Percentiles rank a stretch among this genome's conserved stretches.
These are phyloP conservation scores for Scomber colias DNA, from an alignment of 2,113 vertebrate genomes.

Conservation along the genomic window DNA sequence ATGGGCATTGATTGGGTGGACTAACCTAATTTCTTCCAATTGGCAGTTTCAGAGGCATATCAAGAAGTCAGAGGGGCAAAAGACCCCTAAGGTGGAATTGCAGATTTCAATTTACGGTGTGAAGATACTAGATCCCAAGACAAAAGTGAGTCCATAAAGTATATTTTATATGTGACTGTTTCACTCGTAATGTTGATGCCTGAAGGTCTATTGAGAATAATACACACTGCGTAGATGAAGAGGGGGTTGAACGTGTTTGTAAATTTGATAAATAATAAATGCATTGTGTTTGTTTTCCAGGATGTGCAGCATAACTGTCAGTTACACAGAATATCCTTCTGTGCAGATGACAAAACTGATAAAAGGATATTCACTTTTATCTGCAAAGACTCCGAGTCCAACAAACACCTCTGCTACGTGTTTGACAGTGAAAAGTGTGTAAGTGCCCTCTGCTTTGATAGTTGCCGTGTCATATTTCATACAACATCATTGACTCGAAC, in stretches of 20 bases:
- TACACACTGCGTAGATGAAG: neutral
- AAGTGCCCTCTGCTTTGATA: slow-evolving; percentile 78
- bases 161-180: no score
- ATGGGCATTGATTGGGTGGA: no score
- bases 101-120: slow-evolving; percentile 99
- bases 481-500: neutral
- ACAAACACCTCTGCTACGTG: slow-evolving; percentile 98
- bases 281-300: slow-evolving; percentile 80
- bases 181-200: no score
- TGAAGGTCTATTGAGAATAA: neutral
- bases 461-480: neutral
- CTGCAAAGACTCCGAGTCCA: slow-evolving; percentile 98
- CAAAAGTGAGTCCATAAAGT: slow-evolving; percentile 88
- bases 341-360: slow-evolving; percentile 99
- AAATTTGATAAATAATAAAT: slow-evolving; percentile 1
- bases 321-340: slow-evolving; percentile 98
- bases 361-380: slow-evolving; percentile 99
- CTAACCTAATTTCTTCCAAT: neutral
- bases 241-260: neutral
- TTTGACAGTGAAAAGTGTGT: slow-evolving; percentile 99
- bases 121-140: slow-evolving; percentile 96
- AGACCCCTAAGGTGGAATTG: slow-evolving; percentile 95
- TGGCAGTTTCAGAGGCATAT: slow-evolving; percentile 97
- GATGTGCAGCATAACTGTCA: slow-evolving; percentile 98
- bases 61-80: slow-evolving; percentile 98